These are phyloP conservation scores for Tetragnatha montana DNA, from an alignment of 2,888 invertebrate species.

Conservation along the genomic window DNA sequence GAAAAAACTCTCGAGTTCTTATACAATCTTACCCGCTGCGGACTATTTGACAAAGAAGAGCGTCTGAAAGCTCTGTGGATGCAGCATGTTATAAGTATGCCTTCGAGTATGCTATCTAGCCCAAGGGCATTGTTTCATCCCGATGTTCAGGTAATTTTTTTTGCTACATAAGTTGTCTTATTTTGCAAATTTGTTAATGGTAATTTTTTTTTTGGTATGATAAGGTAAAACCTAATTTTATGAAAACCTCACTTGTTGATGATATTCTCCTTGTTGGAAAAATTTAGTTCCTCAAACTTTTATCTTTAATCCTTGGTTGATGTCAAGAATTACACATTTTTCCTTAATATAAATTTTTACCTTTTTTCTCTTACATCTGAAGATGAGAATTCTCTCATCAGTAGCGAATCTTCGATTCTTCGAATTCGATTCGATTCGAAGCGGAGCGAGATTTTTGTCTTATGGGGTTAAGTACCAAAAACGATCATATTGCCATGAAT, in stretches of 20 bases:
- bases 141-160: conserved; percentile 13
- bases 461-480: too few species aligned
- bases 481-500: too few species aligned
- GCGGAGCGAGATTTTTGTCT: too few species aligned
- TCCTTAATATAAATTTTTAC: too few species aligned
- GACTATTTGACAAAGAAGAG: conserved; percentile 86
- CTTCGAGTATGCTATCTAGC: not conserved
- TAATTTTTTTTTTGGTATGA: not conserved
- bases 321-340: too few species aligned
- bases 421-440: too few species aligned
- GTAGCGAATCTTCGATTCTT: too few species aligned
- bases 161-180: not conserved
- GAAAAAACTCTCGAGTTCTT: conserved; percentile 94
- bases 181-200: not conserved
- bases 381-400: too few species aligned
- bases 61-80: conserved; percentile 90
- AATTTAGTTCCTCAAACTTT: not conserved
- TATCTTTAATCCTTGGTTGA: too few species aligned
- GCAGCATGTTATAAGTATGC: conserved; percentile 73
- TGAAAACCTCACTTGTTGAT: not conserved
- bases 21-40: conserved; percentile 94
- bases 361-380: too few species aligned
- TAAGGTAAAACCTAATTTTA: not conserved
- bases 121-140: conserved; percentile 17
- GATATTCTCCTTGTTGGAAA: not conserved